Percentiles rank a stretch among this genome's conserved stretches.
phyloP scores from a whole-genome alignment of 2,888 invertebrate species.

The Troides aeacus region DNA sequence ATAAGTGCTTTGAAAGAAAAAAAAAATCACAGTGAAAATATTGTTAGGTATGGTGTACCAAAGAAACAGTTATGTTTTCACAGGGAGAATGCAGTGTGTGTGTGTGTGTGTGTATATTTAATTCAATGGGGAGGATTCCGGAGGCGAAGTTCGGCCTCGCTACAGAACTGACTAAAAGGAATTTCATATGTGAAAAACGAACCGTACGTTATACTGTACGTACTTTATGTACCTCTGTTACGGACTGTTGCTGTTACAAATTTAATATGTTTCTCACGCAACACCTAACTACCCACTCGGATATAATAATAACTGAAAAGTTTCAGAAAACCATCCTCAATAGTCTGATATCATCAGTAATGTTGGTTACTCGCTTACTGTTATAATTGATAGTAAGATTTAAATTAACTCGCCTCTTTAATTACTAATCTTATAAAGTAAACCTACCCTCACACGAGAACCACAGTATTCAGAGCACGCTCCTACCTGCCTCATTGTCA shows the following conservation, averaged over 20 bases:
- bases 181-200: slow-evolving; percentile 21
- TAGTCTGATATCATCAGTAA: too few species aligned
- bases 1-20: background rate
- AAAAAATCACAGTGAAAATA: background rate
- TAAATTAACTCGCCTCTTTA: too few species aligned
- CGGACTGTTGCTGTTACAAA: background rate
- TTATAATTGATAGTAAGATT: too few species aligned
- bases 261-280: background rate
- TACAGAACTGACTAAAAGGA: slow-evolving; percentile 14
- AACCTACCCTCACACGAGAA: too few species aligned
- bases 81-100: background rate
- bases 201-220: slow-evolving; percentile 6
- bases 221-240: background rate
- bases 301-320: too few species aligned
- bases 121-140: slow-evolving; percentile 10
- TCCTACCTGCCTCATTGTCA: too few species aligned
- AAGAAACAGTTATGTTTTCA: background rate
- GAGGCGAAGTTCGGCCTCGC: slow-evolving; percentile 8
- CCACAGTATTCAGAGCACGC: too few species aligned
- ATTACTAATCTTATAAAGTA: too few species aligned
- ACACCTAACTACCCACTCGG: background rate
- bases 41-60: background rate
- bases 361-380: too few species aligned
- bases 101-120: background rate
- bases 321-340: too few species aligned